These are phyloP conservation scores for Dermatemys mawii DNA, from an alignment of 2,113 vertebrate genomes.

Conservation along the genomic window DNA sequence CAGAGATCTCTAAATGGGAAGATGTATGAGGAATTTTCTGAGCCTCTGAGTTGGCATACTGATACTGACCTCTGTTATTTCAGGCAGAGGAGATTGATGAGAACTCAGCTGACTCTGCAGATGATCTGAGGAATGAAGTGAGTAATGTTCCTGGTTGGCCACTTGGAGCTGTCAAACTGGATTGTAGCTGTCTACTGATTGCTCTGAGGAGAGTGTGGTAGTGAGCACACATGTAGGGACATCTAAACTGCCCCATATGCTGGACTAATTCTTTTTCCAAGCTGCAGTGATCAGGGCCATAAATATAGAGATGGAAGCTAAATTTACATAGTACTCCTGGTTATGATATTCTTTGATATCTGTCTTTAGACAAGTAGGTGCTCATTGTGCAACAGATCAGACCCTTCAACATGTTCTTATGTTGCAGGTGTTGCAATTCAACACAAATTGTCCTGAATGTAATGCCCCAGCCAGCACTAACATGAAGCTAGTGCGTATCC, in stretches of 20 bases:
- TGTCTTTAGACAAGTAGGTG: not conserved
- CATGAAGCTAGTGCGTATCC: slow-evolving; percentile 97
- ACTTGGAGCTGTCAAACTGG: not conserved
- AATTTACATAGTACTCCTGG: not conserved
- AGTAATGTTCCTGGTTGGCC: not conserved
- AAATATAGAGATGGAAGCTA: not conserved
- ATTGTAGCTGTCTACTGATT: rapidly evolving
- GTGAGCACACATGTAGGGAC: not conserved
- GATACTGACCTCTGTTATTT: not conserved
- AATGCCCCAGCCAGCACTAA: slow-evolving; percentile 91
- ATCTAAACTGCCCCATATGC: not conserved
- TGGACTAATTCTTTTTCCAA: not conserved
- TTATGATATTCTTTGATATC: not conserved
- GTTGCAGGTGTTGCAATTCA: slow-evolving; percentile 87
- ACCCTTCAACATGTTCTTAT: rapidly evolving
- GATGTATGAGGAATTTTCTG: not conserved
- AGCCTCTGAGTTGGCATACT: not conserved
- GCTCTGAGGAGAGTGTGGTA: not conserved
- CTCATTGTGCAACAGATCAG: not conserved
- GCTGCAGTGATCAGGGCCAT: not conserved
- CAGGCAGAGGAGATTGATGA: slow-evolving; percentile 75
- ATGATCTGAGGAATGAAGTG: slow-evolving; percentile 89
- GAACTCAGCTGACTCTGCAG: slow-evolving; percentile 60
- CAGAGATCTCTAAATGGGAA: rapidly evolving
- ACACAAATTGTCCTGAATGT: slow-evolving; percentile 95